Evolutionary conservation across 2,888 invertebrate genomes (phyloP).

Genomic region (Noctua fimbriata): DNA sequence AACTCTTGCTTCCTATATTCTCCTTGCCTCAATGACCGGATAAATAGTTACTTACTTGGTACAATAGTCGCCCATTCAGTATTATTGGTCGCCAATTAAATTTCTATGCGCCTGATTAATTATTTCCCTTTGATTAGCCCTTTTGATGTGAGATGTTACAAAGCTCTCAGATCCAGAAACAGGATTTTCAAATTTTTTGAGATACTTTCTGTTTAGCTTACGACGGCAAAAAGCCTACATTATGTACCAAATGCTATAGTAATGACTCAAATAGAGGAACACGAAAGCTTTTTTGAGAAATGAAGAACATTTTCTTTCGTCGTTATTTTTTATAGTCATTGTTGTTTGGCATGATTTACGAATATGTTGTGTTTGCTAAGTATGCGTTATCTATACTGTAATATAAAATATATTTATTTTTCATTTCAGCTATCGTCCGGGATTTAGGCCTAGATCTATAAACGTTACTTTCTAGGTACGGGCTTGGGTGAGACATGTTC

Average conservation of each 20-base stretch:
- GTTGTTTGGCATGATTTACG: constrained; percentile 12
- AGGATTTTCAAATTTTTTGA: background rate
- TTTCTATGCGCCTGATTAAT: no score
- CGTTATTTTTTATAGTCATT: background rate
- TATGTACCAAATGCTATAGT: constrained; percentile 23
- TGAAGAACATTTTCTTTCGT: background rate
- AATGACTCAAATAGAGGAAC: constrained; percentile 9
- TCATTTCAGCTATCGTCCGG: background rate
- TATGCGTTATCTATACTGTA: background rate
- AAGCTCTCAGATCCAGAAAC: background rate
- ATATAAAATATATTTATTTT: background rate
- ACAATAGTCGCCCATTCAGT: no score
- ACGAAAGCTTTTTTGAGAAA: constrained; percentile 18
- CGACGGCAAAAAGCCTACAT: background rate
- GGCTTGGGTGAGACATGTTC: background rate
- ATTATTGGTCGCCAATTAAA: no score
- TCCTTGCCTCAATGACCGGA: no score
- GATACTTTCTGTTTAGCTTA: background rate
- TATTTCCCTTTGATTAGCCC: background rate
- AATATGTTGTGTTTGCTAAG: constrained; percentile 11
- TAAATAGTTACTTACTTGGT: no score
- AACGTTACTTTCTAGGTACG: background rate
- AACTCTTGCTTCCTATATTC: no score
- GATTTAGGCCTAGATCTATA: background rate
- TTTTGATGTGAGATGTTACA: background rate